phyloP scores from a whole-genome alignment of 2,888 invertebrate species.

The Drosophila mimica region DNA sequence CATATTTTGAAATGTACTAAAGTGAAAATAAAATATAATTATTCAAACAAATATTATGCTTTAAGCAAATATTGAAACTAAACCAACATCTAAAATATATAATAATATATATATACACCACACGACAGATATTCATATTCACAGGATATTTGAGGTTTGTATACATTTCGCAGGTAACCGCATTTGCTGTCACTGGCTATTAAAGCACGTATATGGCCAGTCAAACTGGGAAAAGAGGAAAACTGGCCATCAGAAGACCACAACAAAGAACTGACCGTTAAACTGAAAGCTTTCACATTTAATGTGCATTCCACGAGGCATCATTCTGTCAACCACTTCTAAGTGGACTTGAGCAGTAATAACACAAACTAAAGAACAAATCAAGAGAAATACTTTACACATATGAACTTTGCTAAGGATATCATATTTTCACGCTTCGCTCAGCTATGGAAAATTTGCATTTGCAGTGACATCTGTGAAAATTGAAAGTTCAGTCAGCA shows the following conservation, averaged over 20 bases:
- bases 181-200: constrained; percentile 2
- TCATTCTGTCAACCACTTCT: constrained; percentile 5
- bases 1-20: background rate
- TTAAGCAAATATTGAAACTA: background rate
- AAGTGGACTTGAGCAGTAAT: constrained; percentile 16
- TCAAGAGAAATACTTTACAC: constrained; percentile 8
- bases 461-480: constrained; percentile 6
- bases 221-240: background rate
- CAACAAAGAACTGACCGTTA: constrained; percentile 37
- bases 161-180: background rate
- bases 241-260: background rate
- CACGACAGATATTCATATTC: background rate
- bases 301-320: constrained; percentile 3
- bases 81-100: background rate
- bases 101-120: too few species aligned
- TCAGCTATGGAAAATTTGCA: constrained; percentile 2
- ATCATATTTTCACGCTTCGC: constrained; percentile 7
- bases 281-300: constrained; percentile 61
- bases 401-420: background rate
- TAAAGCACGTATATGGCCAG: background rate
- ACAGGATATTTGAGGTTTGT: background rate
- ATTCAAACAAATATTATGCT: background rate
- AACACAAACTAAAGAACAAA: constrained; percentile 10
- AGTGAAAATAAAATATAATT: background rate
- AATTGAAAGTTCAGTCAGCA: constrained; percentile 10